phyloP scores from a whole-genome alignment of 2,888 invertebrate genomes.

The Acronicta aceris region DNA sequence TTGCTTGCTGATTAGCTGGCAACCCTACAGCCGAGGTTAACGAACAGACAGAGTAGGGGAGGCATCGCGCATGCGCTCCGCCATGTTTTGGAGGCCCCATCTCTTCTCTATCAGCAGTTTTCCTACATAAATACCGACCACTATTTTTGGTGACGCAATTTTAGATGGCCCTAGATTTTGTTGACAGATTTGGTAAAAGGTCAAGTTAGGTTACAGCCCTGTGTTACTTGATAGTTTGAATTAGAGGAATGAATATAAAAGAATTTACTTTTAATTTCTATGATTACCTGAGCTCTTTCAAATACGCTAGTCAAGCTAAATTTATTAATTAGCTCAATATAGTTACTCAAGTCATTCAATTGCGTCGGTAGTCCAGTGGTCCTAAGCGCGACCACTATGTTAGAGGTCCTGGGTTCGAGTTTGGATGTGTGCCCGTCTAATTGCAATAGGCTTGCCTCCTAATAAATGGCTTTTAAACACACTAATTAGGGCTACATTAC shows the following conservation, averaged over 20 bases:
- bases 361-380: too few species aligned
- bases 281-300: too few species aligned
- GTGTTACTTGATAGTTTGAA: background rate
- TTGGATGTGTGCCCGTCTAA: too few species aligned
- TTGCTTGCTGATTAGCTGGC: conserved; percentile 16
- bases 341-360: too few species aligned
- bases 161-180: conserved; percentile 26
- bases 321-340: too few species aligned
- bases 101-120: conserved; percentile 43
- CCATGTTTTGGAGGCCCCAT: conserved; percentile 52
- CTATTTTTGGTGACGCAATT: conserved; percentile 46
- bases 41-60: conserved; percentile 67
- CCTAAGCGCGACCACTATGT: too few species aligned
- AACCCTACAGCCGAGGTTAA: conserved; percentile 63
- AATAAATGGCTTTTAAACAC: too few species aligned
- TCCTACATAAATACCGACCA: conserved; percentile 31
- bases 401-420: too few species aligned
- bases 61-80: conserved; percentile 62
- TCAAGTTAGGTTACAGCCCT: conserved; percentile 13
- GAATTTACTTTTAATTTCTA: too few species aligned
- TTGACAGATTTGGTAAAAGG: conserved; percentile 26
- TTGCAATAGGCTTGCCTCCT: too few species aligned
- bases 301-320: too few species aligned
- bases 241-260: background rate
- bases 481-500: too few species aligned